Evolutionary conservation across 2,113 vertebrate genomes (phyloP).

Genomic region (Prochilodus magdalenae): DNA sequence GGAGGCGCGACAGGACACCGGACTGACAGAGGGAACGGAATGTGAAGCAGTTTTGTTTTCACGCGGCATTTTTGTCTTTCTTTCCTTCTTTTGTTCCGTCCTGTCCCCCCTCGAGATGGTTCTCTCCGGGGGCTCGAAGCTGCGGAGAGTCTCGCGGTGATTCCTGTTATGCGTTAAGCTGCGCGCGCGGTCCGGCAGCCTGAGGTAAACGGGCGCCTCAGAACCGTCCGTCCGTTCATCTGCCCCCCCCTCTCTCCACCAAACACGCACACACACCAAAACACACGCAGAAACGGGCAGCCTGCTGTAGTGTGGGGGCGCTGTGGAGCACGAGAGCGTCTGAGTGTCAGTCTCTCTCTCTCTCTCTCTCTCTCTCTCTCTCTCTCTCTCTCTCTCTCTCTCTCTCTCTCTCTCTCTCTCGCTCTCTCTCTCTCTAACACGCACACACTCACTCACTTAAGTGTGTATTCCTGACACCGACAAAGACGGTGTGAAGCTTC

Average conservation of each 20-base stretch:
- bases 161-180: neutral
- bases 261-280: neutral
- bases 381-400: neutral
- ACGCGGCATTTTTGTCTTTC: neutral
- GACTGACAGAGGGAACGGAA: neutral
- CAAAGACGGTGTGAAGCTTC: too few relatives aligned
- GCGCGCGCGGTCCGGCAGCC: neutral
- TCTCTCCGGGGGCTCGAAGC: neutral
- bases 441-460: neutral
- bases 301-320: neutral
- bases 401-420: neutral
- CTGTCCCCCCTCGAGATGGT: neutral
- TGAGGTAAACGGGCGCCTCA: neutral
- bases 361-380: neutral
- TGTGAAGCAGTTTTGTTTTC: neutral
- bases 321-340: neutral
- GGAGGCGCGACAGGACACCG: conserved; percentile 30
- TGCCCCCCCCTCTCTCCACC: too few relatives aligned
- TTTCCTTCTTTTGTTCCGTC: neutral
- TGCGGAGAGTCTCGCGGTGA: neutral
- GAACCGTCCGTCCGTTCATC: too few relatives aligned
- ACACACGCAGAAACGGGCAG: neutral
- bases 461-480: neutral
- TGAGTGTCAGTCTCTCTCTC: too few relatives aligned
- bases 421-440: too few relatives aligned